Evolutionary conservation across 2,797 vertebrate species (phyloP), one percentile per base, ranked within the genome.

Genomic region (Manis crassicaudata): DNA sequence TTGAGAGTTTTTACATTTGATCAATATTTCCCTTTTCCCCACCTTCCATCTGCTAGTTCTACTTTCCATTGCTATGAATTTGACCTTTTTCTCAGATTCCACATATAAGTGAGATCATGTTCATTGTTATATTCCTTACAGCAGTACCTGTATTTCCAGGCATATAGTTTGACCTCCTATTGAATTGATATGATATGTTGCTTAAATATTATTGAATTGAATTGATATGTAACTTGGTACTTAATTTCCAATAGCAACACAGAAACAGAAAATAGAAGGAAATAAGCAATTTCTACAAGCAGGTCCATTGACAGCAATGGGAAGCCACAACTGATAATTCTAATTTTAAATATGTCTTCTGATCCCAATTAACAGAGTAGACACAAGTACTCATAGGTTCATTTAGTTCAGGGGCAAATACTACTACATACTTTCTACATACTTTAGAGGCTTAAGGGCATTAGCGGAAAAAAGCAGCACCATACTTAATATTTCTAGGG

Each of bases 311-410:
- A 60, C 17, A 85, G 16, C 20, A 60, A 60, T 60, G 63, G 29
- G 94, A 89, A 95, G n/a, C 29, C 29, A 70, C 17, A 52, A 54
- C 6, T 80, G 29, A 7, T 23, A 29, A 54, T 82, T 90, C 17
- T 93, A 62, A 88, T 73, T 92, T 81, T 81, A 72, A 54, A 9
- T 92, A 20, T 50, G 16, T 92, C 52, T 80, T 77, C 62, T 52
- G 58, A 85, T 18, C 79, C 52, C 88, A 68, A 82, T 79, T 56
- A 94, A 43, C n/a, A 81, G 25, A 56, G 29, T 1, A 87, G 43
- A 77, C 1, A 46, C 16, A 87, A 79, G 12, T 52, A 35, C 11
- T 62, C 25, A 6, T 10, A 76, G 32, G 46, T 14, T 20, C 70
- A 32, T 79, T 90, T 65, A 82, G 14, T 63, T 70, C 4, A 82